phyloP scores from a whole-genome alignment of 2,888 invertebrate genomes.

The Lathronympha strigana region DNA sequence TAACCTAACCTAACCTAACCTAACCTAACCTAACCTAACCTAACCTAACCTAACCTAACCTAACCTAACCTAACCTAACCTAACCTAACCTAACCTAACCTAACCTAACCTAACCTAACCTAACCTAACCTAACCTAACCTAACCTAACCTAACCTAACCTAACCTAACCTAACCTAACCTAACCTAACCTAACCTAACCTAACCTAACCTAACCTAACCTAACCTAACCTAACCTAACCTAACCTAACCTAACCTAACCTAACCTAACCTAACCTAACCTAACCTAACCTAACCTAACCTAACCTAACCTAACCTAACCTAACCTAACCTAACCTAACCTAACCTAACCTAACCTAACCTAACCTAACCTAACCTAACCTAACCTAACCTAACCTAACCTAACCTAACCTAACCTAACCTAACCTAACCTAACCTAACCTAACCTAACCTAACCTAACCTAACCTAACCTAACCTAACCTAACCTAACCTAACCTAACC shows the following conservation, averaged over 20 bases:
- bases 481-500: constrained; percentile 38
- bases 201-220: constrained; percentile 1
- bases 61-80: constrained; percentile 5
- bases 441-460: constrained; percentile 41
- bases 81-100: constrained; percentile 5
- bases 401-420: constrained; percentile 46
- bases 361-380: constrained; percentile 45
- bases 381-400: constrained; percentile 46
- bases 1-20: constrained; percentile 5
- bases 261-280: not conserved
- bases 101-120: constrained; percentile 5
- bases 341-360: constrained; percentile 31
- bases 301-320: not conserved
- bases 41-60: not conserved
- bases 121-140: constrained; percentile 2
- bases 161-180: constrained; percentile 1
- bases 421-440: constrained; percentile 43
- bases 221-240: constrained; percentile 2
- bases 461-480: too few species aligned
- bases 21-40: constrained; percentile 5
- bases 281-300: not conserved
- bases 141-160: constrained; percentile 5
- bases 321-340: not conserved
- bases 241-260: too few species aligned
- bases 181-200: constrained; percentile 5